Base-by-base conservation (phyloP, 2,888 invertebrate species). In the Diabrotica balteata region DNA sequence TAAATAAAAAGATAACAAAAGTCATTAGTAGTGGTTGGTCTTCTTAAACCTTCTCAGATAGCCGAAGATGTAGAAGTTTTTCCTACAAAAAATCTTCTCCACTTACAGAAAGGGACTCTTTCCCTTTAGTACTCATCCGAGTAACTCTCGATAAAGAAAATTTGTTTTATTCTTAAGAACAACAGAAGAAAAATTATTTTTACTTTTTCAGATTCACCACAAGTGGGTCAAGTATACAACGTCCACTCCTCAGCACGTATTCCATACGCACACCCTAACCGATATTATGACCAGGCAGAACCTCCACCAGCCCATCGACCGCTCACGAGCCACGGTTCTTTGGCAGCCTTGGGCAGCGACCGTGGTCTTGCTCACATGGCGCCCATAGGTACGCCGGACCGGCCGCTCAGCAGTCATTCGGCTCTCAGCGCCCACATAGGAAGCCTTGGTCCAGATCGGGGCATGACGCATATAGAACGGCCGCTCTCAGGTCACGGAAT, bases 221-320 rank as follows among this genome's bases (percentile, higher is more conserved):
- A 90, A 85, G 74, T 76, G 8, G 76, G 74, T 8, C 77, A 77
- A 72, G 88, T 90, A 58, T 90, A 89, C 7, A 90, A 90, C 79
- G 88, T 90, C 7, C 81, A 88, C 81, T 79, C 86, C 73, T 79
- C 84, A 73, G 85, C 89, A 43, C 84, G 88, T 75, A 86, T 85
- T 57, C 86, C 85, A 67, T 85, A 85, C 78, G 80, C 83, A 63
- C 78, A 83, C 45, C 71, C 80, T 0, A 82, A 85, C 43, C 85
- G 87, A 7, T 88, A 87, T 76, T 90, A 87, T 76, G 89, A 90
- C 66, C 86, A 87, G 51, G 86, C 88, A 52, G 89, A 90, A 73
- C 90, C 90, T 63, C 88, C 88, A 3, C 90, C 90, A 11, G 90
- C 90, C 6, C 86, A 87, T 76, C 80, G 84, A 78, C 79, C 85